Percentiles rank a stretch among this genome's conserved stretches.
Evolutionary conservation across 37 sponge, comb jelly and placozoan genomes (phyloP).

Genomic region (Hexactinellida sp.): DNA sequence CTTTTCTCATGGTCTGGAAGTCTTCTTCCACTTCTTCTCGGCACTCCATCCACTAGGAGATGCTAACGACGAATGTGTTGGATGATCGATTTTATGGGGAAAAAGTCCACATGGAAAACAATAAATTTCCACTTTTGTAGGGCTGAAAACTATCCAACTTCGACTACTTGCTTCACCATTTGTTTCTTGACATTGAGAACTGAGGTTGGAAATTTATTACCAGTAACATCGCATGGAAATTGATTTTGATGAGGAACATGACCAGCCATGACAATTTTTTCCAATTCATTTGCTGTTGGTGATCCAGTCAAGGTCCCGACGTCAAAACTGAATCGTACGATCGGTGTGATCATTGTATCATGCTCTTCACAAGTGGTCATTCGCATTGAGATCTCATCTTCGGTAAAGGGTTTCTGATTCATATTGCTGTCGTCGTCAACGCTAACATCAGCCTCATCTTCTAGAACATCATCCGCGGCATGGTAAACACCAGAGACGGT

Average conservation of each 20-base stretch:
- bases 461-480: not conserved
- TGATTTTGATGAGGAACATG: not conserved
- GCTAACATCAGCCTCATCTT: not conserved
- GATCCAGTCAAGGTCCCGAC: not conserved
- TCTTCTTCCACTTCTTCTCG: not conserved
- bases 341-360: not conserved
- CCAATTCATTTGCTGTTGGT: not conserved
- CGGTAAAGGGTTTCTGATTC: not conserved
- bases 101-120: constrained; percentile 9
- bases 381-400: not conserved
- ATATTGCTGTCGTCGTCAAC: not conserved
- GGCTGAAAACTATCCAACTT: not conserved
- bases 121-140: not conserved
- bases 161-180: not conserved
- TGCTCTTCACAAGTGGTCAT: not conserved
- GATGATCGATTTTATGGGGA: not conserved
- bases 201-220: not conserved
- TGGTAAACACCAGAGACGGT: not conserved
- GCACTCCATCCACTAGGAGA: not conserved
- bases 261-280: not conserved
- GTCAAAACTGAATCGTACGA: not conserved
- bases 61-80: not conserved
- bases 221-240: not conserved
- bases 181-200: not conserved
- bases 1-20: not conserved